phyloP scores from a whole-genome alignment of 2,113 vertebrate genomes.

The Sisor rabdophorus region DNA sequence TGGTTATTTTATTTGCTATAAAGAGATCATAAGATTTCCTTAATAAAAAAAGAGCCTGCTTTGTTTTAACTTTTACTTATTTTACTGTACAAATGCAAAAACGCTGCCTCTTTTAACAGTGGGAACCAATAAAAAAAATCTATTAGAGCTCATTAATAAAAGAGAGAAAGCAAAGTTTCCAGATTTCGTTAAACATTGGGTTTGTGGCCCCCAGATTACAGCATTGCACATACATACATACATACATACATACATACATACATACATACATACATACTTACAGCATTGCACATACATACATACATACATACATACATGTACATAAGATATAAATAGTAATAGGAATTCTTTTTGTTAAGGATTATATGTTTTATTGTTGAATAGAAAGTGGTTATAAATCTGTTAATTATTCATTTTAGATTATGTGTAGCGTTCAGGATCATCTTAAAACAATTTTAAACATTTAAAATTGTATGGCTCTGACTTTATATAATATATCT shows the following conservation, averaged over 20 bases:
- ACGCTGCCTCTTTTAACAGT: background rate
- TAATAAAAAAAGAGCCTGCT: background rate
- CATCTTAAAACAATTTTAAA: background rate
- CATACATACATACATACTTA: too few relatives aligned
- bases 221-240: too few relatives aligned
- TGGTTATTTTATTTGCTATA: constrained; percentile 1
- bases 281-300: too few relatives aligned
- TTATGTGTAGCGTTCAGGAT: background rate
- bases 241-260: too few relatives aligned
- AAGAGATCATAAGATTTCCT: background rate
- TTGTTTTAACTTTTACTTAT: background rate
- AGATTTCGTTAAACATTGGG: constrained; percentile 25
- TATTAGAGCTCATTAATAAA: background rate
- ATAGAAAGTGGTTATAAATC: background rate
- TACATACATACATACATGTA: too few relatives aligned
- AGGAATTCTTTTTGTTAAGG: too few relatives aligned
- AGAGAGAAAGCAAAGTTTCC: constrained; percentile 19
- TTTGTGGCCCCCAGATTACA: too few relatives aligned
- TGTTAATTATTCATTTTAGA: background rate
- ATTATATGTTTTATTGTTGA: background rate
- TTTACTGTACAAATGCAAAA: background rate
- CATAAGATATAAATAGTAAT: too few relatives aligned
- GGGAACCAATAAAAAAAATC: background rate
- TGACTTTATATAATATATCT: background rate
- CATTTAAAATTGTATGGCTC: background rate